Evolutionary conservation across 2,113 vertebrate genomes (phyloP).

Genomic region (Atractosteus spatula): DNA sequence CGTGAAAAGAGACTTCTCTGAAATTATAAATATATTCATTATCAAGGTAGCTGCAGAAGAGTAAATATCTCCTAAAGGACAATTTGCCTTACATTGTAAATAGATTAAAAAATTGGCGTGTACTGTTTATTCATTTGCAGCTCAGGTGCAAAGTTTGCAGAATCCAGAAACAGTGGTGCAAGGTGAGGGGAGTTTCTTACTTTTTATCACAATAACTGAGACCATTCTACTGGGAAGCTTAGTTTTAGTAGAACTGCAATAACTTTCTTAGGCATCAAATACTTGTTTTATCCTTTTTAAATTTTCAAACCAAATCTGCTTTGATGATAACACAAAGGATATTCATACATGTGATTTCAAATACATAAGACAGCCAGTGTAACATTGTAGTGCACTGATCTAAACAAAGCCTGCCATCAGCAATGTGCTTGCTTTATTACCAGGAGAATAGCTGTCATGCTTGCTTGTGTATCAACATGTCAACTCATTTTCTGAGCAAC

Average conservation of each 20-base stretch:
- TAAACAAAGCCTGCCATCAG: constrained; percentile 37
- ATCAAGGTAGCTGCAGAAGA: too few relatives aligned
- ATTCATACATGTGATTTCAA: constrained; percentile 54
- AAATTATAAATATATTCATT: too few relatives aligned
- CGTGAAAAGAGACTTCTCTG: too few relatives aligned
- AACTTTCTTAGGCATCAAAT: constrained; percentile 76
- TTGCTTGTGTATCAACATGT: constrained; percentile 25
- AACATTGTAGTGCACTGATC: constrained; percentile 48
- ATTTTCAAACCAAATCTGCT: constrained; percentile 61
- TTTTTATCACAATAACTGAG: constrained; percentile 23
- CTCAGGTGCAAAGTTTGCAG: not conserved
- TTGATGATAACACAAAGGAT: constrained; percentile 78
- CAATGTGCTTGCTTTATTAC: constrained; percentile 36
- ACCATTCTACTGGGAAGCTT: constrained; percentile 62
- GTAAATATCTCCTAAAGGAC: not conserved
- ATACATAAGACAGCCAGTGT: constrained; percentile 29
- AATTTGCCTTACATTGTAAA: not conserved
- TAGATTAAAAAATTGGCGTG: not conserved
- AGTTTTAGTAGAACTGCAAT: constrained; percentile 71
- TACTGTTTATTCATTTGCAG: not conserved
- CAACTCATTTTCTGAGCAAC: constrained; percentile 7
- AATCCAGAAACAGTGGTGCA: constrained; percentile 27
- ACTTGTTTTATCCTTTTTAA: constrained; percentile 76
- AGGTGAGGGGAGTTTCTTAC: constrained; percentile 17
- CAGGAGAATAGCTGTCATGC: constrained; percentile 27